Base-by-base conservation (phyloP, 2,888 invertebrate genomes). In the Griposia aprilina region DNA sequence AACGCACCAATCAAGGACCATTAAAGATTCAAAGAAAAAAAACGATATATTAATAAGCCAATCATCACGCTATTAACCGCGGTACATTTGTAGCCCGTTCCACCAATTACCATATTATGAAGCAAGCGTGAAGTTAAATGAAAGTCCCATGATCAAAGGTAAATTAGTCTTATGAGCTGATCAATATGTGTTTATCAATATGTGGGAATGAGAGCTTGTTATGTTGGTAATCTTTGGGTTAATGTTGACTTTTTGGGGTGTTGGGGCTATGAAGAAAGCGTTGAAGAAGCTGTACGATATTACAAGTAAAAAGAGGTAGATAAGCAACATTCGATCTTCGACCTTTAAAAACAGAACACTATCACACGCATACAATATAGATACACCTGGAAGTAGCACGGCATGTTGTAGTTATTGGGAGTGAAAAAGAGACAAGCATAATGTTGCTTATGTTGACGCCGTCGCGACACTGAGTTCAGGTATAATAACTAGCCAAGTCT, bases 121-220 rank as follows among this genome's bases (percentile, higher is more conserved):
- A 79, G 75, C 78, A 78, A 73, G 82, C 87, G 88, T 84, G 80
- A 88, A 88, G 80, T 57, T 17, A 74, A 83, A 88, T 85, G 83
- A 83, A 85, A 76, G 60, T 73, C 60, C 72, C 71, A 74, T 85
- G 85, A 87, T 88, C 81, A 88, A 85, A 83, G 82, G 76, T 48
- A 79, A 82, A 84, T 88, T 87, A 85, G 80, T 71, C n/a, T 81
- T 76, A 69, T 69, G 60, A 55, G 36, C 73, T 71, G 71, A 81
- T 85, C 76, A 83, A 87, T 82, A 79, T 78, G 87, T 85, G 81
- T 76, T 88, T 81, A 85, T 87, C 79, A 77, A 80, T 52, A 69
- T 79, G 80, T 85, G 78, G 75, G 81, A 88, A 87, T 73, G 78
- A 66, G 41, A 62, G 67, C 63, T 65, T 67, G 55, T 72, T 65